Conservation (phyloP, 2,888 invertebrate genomes). For the Helobdella robusta region DNA sequence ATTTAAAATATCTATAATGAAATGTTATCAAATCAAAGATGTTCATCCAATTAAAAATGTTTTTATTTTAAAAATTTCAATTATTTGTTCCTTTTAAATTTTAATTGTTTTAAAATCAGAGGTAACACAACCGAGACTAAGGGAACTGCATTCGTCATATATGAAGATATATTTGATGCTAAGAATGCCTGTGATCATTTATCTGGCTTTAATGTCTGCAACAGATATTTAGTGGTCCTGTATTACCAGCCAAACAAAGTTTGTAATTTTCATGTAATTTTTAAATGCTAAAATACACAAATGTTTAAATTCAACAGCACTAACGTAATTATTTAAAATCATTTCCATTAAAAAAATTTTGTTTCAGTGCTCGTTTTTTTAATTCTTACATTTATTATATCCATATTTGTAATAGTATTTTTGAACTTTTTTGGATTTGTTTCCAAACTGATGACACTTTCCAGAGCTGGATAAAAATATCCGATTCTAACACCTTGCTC, state of each 20-base stretch:
- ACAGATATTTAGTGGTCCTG: slow-evolving; percentile 92
- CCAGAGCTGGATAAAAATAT: no score
- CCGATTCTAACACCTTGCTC: no score
- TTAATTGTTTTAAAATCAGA: slow-evolving; percentile 47
- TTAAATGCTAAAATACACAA: not conserved
- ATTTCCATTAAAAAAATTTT: not conserved
- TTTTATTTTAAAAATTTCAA: not conserved
- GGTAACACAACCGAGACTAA: slow-evolving; percentile 95
- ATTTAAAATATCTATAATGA: no score
- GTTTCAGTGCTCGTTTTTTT: not conserved
- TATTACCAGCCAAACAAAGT: slow-evolving; percentile 73
- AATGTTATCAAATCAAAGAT: no score
- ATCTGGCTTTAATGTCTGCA: slow-evolving; percentile 97
- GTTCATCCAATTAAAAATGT: no score
- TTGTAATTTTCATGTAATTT: slow-evolving; percentile 28
- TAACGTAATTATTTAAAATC: not conserved
- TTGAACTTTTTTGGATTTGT: no score
- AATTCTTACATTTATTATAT: no score
- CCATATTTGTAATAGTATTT: no score
- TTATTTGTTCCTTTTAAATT: not conserved
- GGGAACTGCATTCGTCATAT: slow-evolving; percentile 97
- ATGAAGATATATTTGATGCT: slow-evolving; percentile 99
- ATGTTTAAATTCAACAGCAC: not conserved
- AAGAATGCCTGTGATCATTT: slow-evolving; percentile 99
- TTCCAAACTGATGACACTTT: no score